phyloP scores from a whole-genome alignment of 2,113 vertebrate species.

The Psettodes erumei region DNA sequence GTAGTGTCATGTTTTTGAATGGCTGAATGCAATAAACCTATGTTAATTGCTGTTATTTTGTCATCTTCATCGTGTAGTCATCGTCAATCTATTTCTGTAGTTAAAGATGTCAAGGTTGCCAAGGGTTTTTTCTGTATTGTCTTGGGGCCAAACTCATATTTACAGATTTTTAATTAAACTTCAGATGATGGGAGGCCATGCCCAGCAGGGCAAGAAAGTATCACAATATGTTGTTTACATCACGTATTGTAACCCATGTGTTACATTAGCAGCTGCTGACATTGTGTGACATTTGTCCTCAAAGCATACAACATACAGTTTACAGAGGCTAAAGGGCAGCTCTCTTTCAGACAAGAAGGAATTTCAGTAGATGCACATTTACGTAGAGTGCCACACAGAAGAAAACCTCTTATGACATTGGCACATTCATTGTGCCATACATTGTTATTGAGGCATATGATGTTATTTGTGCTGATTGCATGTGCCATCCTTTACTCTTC shows the following conservation, averaged over 20 bases:
- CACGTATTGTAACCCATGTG: background rate
- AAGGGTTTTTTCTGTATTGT: background rate
- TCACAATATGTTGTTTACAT: background rate
- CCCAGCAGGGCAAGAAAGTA: background rate
- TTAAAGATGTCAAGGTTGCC: background rate
- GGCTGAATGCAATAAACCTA: background rate
- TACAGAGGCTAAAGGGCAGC: background rate
- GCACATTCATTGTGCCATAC: constrained; percentile 1
- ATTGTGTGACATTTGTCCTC: background rate
- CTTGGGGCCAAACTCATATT: background rate
- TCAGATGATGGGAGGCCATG: background rate
- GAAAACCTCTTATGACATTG: background rate
- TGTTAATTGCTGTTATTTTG: constrained; percentile 1
- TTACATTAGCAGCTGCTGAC: background rate
- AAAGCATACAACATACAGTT: background rate
- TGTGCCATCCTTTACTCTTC: constrained; percentile 36
- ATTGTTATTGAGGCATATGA: constrained; percentile 12
- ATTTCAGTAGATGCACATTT: background rate
- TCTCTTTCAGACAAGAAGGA: background rate
- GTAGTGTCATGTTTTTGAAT: constrained; percentile 4
- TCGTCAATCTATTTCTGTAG: background rate
- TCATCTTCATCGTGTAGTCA: background rate
- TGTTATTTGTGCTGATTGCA: background rate
- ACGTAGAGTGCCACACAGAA: background rate
- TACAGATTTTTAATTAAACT: background rate